Percentiles rank a stretch among this genome's conserved stretches.
Evolutionary conservation across 2,113 vertebrate genomes (phyloP).

Genomic region (Spermophilus dauricus): DNA sequence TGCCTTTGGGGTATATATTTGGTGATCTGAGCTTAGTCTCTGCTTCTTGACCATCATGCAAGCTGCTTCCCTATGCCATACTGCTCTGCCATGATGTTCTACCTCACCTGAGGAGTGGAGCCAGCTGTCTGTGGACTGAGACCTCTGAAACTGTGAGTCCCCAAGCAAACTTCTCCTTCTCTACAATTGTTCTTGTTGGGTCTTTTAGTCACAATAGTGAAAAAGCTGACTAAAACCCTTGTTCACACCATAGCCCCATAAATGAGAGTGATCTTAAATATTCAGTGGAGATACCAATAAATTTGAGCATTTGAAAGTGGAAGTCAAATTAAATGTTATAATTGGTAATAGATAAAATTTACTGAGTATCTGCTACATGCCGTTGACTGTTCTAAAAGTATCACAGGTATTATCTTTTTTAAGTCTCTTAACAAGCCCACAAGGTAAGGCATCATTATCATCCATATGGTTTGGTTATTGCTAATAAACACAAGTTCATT

Average conservation of each 20-base stretch:
- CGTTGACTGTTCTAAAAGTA: neutral
- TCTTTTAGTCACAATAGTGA: no score
- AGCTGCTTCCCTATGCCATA: no score
- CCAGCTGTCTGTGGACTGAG: no score
- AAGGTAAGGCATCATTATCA: neutral
- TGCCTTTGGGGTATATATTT: no score
- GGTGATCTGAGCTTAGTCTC: no score
- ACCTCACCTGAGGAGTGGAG: no score
- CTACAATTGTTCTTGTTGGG: no score
- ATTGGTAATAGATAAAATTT: neutral
- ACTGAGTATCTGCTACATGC: neutral
- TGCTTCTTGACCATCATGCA: no score
- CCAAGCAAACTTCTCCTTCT: no score
- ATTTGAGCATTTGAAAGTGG: neutral
- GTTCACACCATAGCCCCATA: neutral
- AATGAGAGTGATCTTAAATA: neutral
- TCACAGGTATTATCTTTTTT: neutral
- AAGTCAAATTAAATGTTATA: neutral
- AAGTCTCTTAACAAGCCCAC: neutral
- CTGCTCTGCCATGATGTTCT: no score
- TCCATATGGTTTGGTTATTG: neutral
- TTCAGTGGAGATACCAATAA: neutral
- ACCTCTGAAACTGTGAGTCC: no score
- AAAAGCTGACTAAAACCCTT: no score
- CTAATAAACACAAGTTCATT: neutral